A percentile compares a stretch with the other conserved stretches of the same genome.
phyloP scores from a whole-genome alignment of 2,888 invertebrate genomes.

The Lutraria lutraria region DNA sequence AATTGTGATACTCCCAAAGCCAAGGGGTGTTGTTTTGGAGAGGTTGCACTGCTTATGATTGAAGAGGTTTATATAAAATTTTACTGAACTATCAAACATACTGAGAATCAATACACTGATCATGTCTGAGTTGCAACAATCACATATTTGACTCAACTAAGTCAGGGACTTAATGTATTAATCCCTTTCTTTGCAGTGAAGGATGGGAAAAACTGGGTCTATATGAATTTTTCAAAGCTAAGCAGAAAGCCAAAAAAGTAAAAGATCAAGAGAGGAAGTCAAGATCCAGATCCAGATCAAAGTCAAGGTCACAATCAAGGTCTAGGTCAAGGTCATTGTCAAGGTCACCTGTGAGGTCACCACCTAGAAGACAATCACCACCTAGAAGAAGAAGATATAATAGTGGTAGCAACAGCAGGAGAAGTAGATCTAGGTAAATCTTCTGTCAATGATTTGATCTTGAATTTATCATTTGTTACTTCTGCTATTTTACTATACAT shows the following conservation, averaged over 20 bases:
- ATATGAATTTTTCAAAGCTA: constrained; percentile 99
- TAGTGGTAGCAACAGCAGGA: constrained; percentile 74
- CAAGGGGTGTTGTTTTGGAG: too few relatives aligned
- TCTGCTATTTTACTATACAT: too few relatives aligned
- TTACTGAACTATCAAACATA: too few relatives aligned
- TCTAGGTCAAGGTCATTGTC: constrained; percentile 64
- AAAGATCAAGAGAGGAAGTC: constrained; percentile 87
- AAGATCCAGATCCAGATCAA: constrained; percentile 85
- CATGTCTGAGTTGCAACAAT: too few relatives aligned
- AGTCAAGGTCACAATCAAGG: constrained; percentile 76
- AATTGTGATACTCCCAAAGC: too few relatives aligned
- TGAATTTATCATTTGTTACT: too few relatives aligned
- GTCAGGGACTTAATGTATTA: too few relatives aligned
- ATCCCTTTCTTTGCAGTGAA: constrained; percentile 89
- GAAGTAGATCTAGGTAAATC: constrained; percentile 67
- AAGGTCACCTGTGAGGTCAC: constrained; percentile 71
- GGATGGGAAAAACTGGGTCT: constrained; percentile 99
- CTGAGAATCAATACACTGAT: too few relatives aligned
- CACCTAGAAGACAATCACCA: constrained; percentile 67
- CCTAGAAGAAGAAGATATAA: constrained; percentile 70
- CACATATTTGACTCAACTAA: too few relatives aligned
- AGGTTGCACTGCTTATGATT: too few relatives aligned
- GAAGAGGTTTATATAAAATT: too few relatives aligned
- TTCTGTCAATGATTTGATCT: background rate
- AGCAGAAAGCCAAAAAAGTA: constrained; percentile 95